Percentiles rank a stretch among this genome's conserved stretches.
Evolutionary conservation across 2,888 invertebrate genomes (phyloP).

Genomic region (Camponotus fellah): DNA sequence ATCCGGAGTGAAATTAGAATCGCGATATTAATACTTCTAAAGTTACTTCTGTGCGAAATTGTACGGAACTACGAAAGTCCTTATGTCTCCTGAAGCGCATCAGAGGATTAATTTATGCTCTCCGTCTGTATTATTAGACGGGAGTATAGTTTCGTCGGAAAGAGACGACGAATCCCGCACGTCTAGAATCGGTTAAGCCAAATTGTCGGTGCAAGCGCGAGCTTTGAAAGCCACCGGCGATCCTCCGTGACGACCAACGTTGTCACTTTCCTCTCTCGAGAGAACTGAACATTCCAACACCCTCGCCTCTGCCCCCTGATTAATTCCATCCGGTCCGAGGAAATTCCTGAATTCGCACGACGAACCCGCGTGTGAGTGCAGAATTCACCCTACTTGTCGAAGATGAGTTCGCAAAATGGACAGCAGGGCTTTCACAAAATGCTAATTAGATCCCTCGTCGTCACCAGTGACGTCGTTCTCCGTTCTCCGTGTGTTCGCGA

Average conservation of each 20-base stretch:
- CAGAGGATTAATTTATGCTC: conserved; percentile 40
- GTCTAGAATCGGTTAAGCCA: conserved; percentile 7
- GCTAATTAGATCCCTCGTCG: conserved; percentile 25
- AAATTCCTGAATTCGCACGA: conserved; percentile 20
- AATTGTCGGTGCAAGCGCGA: conserved; percentile 29
- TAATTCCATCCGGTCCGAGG: conserved; percentile 22
- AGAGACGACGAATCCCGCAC: conserved; percentile 4
- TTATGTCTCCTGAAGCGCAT: conserved; percentile 13
- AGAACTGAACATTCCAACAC: not conserved
- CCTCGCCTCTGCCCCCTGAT: not conserved
- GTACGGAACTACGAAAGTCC: not conserved
- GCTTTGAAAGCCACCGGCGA: conserved; percentile 3
- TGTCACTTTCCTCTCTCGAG: conserved; percentile 5
- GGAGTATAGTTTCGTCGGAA: conserved; percentile 15
- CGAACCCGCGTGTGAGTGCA: not conserved
- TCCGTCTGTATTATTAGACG: conserved; percentile 15
- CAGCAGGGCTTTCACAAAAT: not conserved
- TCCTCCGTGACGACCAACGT: not conserved
- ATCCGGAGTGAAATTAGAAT: not conserved
- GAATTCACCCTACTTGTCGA: conserved; percentile 5
- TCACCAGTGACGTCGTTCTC: not conserved
- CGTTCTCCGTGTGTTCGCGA: not conserved
- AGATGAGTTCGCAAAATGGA: not conserved
- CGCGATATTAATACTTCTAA: not conserved
- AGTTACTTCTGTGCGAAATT: not conserved